Percentiles rank a stretch among this genome's conserved stretches.
Conservation (phyloP, 2,888 invertebrate species). For the Rhaphigaster nebulosa region DNA sequence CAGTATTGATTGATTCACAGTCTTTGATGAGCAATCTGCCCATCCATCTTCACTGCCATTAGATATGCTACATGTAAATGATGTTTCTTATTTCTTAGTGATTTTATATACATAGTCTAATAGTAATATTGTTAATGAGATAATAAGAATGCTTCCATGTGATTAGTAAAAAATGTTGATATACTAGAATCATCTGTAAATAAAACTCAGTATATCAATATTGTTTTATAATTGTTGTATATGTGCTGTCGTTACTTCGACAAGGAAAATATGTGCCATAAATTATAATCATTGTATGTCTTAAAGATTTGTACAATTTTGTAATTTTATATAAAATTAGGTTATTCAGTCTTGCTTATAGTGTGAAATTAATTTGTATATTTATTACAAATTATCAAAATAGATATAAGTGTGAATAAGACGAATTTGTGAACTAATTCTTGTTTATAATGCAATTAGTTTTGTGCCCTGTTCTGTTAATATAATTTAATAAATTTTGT, state of each 20-base stretch:
- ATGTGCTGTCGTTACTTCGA: slow-evolving; percentile 4
- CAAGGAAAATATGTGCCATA: slow-evolving; percentile 30
- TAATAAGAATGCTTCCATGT: slow-evolving; percentile 7
- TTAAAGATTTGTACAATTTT: slow-evolving; percentile 33
- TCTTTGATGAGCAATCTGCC: neutral
- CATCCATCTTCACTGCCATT: slow-evolving; percentile 34
- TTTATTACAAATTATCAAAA: slow-evolving; percentile 36
- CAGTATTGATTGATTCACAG: neutral
- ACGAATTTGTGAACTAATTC: neutral
- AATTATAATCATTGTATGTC: slow-evolving; percentile 25
- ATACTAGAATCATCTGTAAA: neutral
- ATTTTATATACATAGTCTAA: slow-evolving; percentile 22
- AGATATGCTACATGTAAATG: slow-evolving; percentile 23
- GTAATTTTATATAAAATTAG: slow-evolving; percentile 41
- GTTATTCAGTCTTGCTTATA: slow-evolving; percentile 10
- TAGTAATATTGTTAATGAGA: slow-evolving; percentile 14
- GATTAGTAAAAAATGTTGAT: slow-evolving; percentile 8
- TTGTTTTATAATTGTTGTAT: slow-evolving; percentile 35
- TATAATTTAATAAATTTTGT: slow-evolving; percentile 23
- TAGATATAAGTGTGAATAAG: slow-evolving; percentile 25
- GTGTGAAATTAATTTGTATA: slow-evolving; percentile 5
- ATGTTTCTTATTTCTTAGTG: slow-evolving; percentile 5
- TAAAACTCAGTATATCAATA: slow-evolving; percentile 10
- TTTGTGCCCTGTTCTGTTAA: neutral
- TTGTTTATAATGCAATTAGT: neutral